Evolutionary conservation across 1,140 invertebrate genomes (phyloP), one percentile per base, ranked within the genome.

Genomic region (Anoplolepis gracilipes): DNA sequence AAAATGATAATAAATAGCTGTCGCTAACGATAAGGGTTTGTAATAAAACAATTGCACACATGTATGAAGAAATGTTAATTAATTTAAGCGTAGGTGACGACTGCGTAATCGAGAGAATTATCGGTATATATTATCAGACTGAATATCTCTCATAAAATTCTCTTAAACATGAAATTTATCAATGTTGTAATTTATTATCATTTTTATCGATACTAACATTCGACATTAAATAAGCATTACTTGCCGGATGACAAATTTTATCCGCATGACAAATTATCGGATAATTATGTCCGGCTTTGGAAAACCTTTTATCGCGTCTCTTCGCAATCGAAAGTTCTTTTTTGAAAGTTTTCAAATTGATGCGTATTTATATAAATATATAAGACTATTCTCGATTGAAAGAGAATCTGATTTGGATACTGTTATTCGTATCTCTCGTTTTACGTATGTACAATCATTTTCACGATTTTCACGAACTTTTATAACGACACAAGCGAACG

Each of bases 1-100:
- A 82, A 82, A 65, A 61, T 19, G 49, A 72, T 86, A 88, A 87
- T 65, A 87, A 84, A 76, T 77, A 84, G 57, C 19, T 42, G 64
- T 86, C 30, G 13, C 30, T 59, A 36, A 39, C 39, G 46, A 53
- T 53, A 64, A 77, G 55, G 36, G 28, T 49, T 88, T 76, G 36
- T 61, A 30, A 42, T 76, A 69, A 33, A 28, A 11, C 30, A 25
- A 28, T 19, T 39, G 11, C 13, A 36, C n/a, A 57, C 49, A n/a
- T n/a, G 16, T 57, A 28, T 19, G 36, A 75, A 16, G 4, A 25
- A 69, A 49, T 49, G 46, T 49, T 49, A 49, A 46, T 76, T 28
- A 70, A 36, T 36, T 36, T 11, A 70, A 64, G 13, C 33, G 46
- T 49, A 86, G 28, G 11, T 13, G 53, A 39, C 7, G 19, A 49